phyloP scores from a whole-genome alignment of 2,888 invertebrate species.

The Athalia cordata region DNA sequence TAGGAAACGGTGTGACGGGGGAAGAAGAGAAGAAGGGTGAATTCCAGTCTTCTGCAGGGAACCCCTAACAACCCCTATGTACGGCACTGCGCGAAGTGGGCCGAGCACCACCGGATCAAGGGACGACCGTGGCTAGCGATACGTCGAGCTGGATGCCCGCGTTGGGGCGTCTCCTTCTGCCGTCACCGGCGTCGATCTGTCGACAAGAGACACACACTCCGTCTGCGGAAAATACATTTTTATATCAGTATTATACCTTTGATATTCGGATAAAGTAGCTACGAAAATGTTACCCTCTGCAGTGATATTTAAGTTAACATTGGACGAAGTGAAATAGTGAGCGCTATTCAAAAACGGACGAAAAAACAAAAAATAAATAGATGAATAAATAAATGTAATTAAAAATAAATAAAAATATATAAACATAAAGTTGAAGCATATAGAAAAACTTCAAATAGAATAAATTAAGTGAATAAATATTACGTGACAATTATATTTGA shows the following conservation, averaged over 20 bases:
- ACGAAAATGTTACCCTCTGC: too few relatives aligned
- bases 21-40: conserved; percentile 1
- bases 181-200: conserved; percentile 64
- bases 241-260: conserved; percentile 5
- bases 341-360: too few relatives aligned
- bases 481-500: conserved; percentile 18
- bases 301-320: too few relatives aligned
- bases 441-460: conserved; percentile 10
- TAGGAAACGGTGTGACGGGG: background rate
- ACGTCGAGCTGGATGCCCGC: conserved; percentile 69
- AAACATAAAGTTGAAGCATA: too few relatives aligned
- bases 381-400: too few relatives aligned
- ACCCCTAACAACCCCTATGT: conserved; percentile 50
- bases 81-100: conserved; percentile 68
- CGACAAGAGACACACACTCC: conserved; percentile 53
- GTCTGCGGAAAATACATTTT: conserved; percentile 34
- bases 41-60: background rate
- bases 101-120: conserved; percentile 65
- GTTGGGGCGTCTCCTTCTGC: conserved; percentile 71
- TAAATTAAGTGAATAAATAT: background rate
- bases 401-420: too few relatives aligned
- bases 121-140: conserved; percentile 67
- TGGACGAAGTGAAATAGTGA: too few relatives aligned
- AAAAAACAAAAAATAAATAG: too few relatives aligned
- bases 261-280: background rate